Evolutionary conservation across 2,113 vertebrate species (phyloP).

Genomic region (Aldabrachelys gigantea): DNA sequence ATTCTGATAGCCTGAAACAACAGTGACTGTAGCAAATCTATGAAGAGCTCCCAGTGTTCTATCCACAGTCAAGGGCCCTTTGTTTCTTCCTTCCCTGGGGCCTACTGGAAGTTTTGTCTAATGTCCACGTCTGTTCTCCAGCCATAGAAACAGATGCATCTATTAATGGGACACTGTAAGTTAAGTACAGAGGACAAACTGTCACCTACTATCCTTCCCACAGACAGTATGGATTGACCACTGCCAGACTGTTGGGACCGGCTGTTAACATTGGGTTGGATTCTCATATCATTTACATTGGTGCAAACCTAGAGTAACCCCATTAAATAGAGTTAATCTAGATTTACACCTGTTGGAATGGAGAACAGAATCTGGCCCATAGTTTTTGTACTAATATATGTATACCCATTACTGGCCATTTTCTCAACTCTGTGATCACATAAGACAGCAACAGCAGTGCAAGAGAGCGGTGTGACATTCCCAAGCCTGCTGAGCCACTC

Average conservation of each 20-base stretch:
- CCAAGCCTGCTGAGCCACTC: not conserved
- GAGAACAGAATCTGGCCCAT: not conserved
- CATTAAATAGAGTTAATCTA: not conserved
- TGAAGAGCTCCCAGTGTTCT: not conserved
- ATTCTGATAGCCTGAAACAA: not conserved
- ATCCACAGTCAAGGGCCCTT: not conserved
- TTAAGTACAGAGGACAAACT: not conserved
- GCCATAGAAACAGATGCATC: not conserved
- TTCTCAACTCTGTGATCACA: not conserved
- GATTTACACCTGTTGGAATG: not conserved
- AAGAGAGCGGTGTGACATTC: not conserved
- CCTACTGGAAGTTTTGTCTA: not conserved
- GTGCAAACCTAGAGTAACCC: not conserved
- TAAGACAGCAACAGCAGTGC: fast-evolving
- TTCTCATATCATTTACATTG: not conserved
- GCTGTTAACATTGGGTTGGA: not conserved
- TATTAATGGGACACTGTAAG: not conserved
- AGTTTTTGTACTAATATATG: not conserved
- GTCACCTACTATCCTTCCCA: not conserved
- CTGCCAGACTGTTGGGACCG: not conserved
- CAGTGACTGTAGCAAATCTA: not conserved
- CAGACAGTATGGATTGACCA: not conserved
- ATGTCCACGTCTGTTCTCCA: not conserved
- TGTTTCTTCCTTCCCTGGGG: not conserved
- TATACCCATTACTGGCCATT: not conserved